These are phyloP conservation scores for Synergus itoensis DNA, from an alignment of 2,888 invertebrate species.

Conservation along the genomic window DNA sequence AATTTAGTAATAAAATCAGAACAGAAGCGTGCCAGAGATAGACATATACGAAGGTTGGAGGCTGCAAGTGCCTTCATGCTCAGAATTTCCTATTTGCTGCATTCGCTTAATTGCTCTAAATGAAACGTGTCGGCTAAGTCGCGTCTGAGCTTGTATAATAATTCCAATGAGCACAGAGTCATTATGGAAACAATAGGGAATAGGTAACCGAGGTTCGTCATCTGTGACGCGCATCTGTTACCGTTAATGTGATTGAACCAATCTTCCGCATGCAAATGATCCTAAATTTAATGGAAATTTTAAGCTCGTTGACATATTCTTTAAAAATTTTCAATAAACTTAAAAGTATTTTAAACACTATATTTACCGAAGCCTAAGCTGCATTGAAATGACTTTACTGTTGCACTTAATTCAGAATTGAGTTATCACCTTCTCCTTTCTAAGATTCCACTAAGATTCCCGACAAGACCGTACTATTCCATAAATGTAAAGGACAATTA, in stretches of 20 bases:
- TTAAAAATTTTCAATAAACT: neutral
- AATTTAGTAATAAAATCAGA: slow-evolving; percentile 16
- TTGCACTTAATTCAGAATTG: no score
- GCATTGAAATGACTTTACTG: no score
- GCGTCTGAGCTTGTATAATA: neutral
- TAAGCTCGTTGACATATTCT: neutral
- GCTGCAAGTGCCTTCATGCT: neutral
- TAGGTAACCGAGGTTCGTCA: slow-evolving; percentile 15
- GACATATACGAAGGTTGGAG: neutral
- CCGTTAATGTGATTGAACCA: neutral
- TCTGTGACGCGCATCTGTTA: slow-evolving; percentile 31
- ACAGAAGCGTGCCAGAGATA: slow-evolving; percentile 17
- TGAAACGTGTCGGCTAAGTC: slow-evolving; percentile 3
- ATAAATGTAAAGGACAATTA: neutral
- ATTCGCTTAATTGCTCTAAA: slow-evolving; percentile 5
- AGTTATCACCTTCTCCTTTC: neutral
- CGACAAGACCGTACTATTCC: neutral
- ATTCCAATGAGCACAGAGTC: slow-evolving; percentile 16
- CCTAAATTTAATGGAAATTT: neutral
- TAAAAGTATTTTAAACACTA: neutral
- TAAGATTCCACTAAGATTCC: neutral
- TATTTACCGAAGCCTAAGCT: no score
- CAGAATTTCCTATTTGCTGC: slow-evolving; percentile 8
- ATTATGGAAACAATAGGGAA: slow-evolving; percentile 30
- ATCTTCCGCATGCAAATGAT: slow-evolving; percentile 16